These are phyloP conservation scores for Progne subis DNA, from an alignment of 2,113 vertebrate species.

Conservation along the genomic window DNA sequence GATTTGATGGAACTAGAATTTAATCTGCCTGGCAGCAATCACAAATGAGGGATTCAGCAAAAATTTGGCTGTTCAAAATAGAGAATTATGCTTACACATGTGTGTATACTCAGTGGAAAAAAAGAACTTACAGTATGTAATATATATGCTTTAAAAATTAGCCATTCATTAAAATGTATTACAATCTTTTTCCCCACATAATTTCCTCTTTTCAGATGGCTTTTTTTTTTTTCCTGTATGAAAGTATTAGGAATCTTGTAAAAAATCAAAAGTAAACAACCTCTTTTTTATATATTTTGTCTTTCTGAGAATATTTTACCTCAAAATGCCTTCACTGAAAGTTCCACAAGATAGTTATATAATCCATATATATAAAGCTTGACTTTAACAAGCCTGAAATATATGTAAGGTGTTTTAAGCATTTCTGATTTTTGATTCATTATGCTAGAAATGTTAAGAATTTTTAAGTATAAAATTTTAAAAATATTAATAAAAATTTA, in stretches of 20 bases:
- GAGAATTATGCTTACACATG: neutral
- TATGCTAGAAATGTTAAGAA: neutral
- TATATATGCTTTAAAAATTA: neutral
- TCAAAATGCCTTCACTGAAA: neutral
- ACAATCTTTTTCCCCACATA: neutral
- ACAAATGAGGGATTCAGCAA: neutral
- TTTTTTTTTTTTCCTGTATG: neutral
- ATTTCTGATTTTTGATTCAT: neutral
- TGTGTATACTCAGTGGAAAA: neutral
- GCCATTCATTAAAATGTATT: neutral
- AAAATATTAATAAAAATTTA: neutral
- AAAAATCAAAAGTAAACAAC: neutral
- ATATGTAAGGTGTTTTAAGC: neutral
- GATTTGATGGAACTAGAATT: neutral
- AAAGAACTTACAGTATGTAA: neutral
- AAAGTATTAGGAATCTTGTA: neutral
- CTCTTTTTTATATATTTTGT: neutral
- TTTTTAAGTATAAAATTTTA: neutral
- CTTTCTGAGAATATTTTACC: neutral
- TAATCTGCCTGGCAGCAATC: neutral
- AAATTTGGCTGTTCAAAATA: neutral
- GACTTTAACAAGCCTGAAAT: neutral
- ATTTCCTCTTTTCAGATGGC: neutral
- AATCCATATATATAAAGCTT: neutral
- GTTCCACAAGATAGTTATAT: neutral